A percentile compares a stretch with the other conserved stretches of the same genome.
Evolutionary conservation across 2,888 invertebrate species (phyloP).

Genomic region (Plebejus argus): DNA sequence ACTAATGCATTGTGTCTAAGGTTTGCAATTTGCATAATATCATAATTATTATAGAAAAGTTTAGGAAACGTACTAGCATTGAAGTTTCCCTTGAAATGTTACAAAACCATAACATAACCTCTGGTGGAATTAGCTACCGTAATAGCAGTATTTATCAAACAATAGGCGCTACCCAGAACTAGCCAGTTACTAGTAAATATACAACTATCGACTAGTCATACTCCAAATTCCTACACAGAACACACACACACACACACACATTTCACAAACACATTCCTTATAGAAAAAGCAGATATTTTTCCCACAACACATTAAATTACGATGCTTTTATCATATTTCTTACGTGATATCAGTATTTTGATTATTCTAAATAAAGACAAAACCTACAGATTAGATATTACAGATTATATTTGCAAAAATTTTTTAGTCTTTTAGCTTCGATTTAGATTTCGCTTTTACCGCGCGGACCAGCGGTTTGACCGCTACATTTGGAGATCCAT

Average conservation of each 20-base stretch:
- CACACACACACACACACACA: too few species aligned
- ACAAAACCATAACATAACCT: not conserved
- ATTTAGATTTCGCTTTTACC: too few species aligned
- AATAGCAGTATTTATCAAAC: constrained; percentile 19
- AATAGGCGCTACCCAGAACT: not conserved
- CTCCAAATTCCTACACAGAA: too few species aligned
- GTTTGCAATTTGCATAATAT: too few species aligned
- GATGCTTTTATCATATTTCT: not conserved
- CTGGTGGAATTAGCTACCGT: not conserved
- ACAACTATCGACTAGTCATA: not conserved
- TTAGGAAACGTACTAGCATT: not conserved
- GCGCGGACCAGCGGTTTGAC: too few species aligned
- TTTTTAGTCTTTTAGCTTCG: too few species aligned
- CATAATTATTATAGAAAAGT: not conserved
- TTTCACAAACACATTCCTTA: too few species aligned
- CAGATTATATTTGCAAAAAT: too few species aligned
- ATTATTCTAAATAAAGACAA: not conserved
- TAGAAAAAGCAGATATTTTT: not conserved
- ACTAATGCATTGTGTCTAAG: too few species aligned
- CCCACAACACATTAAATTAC: not conserved
- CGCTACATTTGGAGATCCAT: too few species aligned
- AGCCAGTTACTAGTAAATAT: not conserved
- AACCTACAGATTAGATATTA: not conserved
- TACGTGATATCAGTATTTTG: not conserved
- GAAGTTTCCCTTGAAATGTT: not conserved